Evolutionary conservation across 2,888 invertebrate species (phyloP).

Genomic region (Phalangium opilio): DNA sequence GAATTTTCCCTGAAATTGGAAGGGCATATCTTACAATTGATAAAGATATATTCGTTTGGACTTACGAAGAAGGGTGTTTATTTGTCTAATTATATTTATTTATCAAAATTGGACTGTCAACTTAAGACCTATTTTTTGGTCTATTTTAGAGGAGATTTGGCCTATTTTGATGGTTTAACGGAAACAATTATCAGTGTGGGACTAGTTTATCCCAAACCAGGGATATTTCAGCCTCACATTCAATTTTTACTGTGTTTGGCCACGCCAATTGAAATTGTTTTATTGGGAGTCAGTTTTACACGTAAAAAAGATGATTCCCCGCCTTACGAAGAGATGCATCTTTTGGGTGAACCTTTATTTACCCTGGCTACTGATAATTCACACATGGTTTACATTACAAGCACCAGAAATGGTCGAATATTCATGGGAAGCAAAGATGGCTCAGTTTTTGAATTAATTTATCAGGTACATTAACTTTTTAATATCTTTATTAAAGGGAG

Average conservation of each 20-base stretch:
- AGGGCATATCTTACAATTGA: constrained; percentile 96
- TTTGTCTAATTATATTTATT: background rate
- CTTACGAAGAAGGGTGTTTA: constrained; percentile 66
- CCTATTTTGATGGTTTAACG: constrained; percentile 87
- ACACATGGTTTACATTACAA: constrained; percentile 62
- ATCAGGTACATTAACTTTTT: too few species aligned
- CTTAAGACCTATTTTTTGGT: constrained; percentile 5
- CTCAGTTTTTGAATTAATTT: constrained; percentile 81
- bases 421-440: constrained; percentile 93
- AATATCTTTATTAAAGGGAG: too few species aligned
- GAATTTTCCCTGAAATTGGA: constrained; percentile 86
- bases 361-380: constrained; percentile 77
- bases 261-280: constrained; percentile 85
- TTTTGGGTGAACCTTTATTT: constrained; percentile 89
- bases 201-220: constrained; percentile 60
- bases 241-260: constrained; percentile 79
- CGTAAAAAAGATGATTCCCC: constrained; percentile 20
- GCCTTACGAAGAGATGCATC: constrained; percentile 49
- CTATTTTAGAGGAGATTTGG: constrained; percentile 61
- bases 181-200: constrained; percentile 90
- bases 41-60: constrained; percentile 95
- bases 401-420: constrained; percentile 68
- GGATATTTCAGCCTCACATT: constrained; percentile 74
- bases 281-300: constrained; percentile 53
- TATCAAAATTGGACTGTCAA: background rate